Evolutionary conservation across 2,113 vertebrate species (phyloP).

Genomic region (Cottus gobio): DNA sequence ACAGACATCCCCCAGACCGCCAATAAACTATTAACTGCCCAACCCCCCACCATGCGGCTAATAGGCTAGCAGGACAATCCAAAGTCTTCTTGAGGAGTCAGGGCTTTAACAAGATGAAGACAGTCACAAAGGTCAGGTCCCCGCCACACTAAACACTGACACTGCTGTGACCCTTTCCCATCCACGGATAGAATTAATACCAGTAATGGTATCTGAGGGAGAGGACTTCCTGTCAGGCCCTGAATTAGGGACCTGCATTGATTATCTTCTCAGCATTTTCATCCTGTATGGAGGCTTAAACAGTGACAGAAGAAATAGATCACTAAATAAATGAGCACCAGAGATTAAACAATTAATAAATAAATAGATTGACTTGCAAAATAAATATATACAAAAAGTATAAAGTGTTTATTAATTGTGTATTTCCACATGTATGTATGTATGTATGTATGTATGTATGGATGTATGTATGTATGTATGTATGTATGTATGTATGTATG

Average conservation of each 20-base stretch:
- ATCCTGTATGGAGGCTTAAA: neutral
- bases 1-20: conserved; percentile 28
- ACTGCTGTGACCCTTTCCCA: conserved; percentile 63
- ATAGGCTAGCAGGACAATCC: conserved; percentile 56
- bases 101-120: conserved; percentile 65
- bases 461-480: too few species aligned
- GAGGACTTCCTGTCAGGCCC: conserved; percentile 70
- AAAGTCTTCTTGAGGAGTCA: conserved; percentile 23
- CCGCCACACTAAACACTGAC: conserved; percentile 50
- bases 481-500: too few species aligned
- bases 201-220: conserved; percentile 74
- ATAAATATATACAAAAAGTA: neutral
- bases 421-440: neutral
- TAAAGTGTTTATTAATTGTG: neutral
- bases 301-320: neutral
- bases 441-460: too few species aligned
- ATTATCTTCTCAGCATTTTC: conserved; percentile 52
- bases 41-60: conserved; percentile 43
- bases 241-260: conserved; percentile 67
- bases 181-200: conserved; percentile 72
- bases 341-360: neutral
- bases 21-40: conserved; percentile 38
- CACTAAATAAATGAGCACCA: neutral
- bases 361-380: neutral
- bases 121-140: conserved; percentile 73